These are phyloP conservation scores for Periophthalmodon schlosseri DNA, from an alignment of 2,113 vertebrate species.

Conservation along the genomic window DNA sequence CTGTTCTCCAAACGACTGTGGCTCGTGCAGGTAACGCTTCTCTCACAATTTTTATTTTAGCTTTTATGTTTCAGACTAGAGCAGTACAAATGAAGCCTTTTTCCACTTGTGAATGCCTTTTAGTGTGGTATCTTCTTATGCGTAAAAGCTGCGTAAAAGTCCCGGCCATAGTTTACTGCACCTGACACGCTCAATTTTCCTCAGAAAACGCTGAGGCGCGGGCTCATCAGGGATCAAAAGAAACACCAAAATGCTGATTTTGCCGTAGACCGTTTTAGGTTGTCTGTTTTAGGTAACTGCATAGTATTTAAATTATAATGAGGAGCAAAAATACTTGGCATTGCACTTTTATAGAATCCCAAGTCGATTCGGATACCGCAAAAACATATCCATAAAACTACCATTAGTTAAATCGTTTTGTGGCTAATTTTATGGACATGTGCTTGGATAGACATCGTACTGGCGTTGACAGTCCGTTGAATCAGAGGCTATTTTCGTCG, in stretches of 20 bases:
- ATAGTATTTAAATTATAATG: neutral
- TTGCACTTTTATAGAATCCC: neutral
- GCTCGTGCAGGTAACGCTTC: slow-evolving; percentile 75
- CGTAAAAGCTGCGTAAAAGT: neutral
- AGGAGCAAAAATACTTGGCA: neutral
- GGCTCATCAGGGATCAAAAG: neutral
- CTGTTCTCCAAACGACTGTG: slow-evolving; percentile 65
- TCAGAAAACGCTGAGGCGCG: neutral
- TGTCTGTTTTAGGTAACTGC: neutral
- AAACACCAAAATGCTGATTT: neutral
- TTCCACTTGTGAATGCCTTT: neutral
- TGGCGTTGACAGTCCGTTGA: neutral
- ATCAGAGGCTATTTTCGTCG: neutral
- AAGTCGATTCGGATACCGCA: neutral
- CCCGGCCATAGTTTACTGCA: slow-evolving; percentile 24
- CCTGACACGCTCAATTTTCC: slow-evolving; percentile 25
- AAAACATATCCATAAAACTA: neutral
- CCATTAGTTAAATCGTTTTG: neutral
- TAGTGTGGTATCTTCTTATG: neutral
- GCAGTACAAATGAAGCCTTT: neutral
- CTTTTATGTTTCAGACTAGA: neutral
- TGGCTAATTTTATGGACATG: neutral
- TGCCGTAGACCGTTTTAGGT: neutral
- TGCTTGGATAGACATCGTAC: neutral
- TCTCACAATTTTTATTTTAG: neutral